Conservation (phyloP, 2,888 invertebrate genomes). For the Cheilosia urbana region DNA sequence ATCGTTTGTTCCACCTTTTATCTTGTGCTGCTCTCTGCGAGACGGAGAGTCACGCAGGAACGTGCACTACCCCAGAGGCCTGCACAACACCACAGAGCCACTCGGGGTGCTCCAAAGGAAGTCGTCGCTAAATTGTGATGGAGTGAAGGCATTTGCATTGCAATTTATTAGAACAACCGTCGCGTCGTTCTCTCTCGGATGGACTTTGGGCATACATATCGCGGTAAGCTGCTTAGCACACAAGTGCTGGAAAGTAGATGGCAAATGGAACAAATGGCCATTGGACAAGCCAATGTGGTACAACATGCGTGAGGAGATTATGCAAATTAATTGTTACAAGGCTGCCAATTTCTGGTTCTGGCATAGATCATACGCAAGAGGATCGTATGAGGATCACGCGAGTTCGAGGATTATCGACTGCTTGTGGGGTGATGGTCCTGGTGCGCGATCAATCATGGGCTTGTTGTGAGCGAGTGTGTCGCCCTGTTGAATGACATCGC, state of each 20-base stretch:
- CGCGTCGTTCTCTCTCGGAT: constrained; percentile 24
- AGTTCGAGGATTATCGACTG: constrained; percentile 68
- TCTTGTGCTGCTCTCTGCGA: constrained; percentile 36
- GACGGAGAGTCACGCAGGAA: constrained; percentile 68
- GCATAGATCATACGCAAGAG: constrained; percentile 47
- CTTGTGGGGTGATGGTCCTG: constrained; percentile 40
- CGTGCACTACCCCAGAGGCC: constrained; percentile 56
- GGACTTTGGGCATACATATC: constrained; percentile 35
- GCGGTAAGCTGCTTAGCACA: constrained; percentile 64
- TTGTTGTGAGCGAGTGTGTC: constrained; percentile 44
- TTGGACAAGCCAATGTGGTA: constrained; percentile 63
- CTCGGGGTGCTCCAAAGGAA: constrained; percentile 49
- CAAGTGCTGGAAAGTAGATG: constrained; percentile 44
- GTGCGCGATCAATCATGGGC: constrained; percentile 60
- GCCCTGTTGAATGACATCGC: constrained; percentile 69
- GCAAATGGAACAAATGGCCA: constrained; percentile 49
- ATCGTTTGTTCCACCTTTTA: constrained; percentile 75
- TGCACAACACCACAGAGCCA: constrained; percentile 10
- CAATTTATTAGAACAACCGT: constrained; percentile 72
- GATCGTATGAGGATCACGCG: constrained; percentile 36
- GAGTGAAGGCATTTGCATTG: constrained; percentile 71
- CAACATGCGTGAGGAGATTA: constrained; percentile 71
- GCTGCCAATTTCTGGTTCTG: constrained; percentile 67
- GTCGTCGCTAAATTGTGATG: constrained; percentile 73
- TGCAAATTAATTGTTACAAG: constrained; percentile 74